Evolutionary conservation across 2,888 invertebrate species (phyloP).

Genomic region (Tupiocoris notatus): DNA sequence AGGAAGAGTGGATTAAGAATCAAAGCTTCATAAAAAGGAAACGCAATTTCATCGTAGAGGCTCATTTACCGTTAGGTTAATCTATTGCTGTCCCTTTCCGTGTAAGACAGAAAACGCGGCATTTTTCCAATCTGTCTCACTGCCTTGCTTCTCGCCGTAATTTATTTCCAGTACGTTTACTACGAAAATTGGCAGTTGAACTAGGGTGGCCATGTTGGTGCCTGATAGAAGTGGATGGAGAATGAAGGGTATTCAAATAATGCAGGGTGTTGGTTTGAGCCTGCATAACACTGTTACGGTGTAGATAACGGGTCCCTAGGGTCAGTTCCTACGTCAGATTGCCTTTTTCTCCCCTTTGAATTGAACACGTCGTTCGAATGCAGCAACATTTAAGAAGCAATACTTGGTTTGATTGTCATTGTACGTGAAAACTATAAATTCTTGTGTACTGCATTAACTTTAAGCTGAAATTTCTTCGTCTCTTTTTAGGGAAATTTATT

Average conservation of each 20-base stretch:
- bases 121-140: background rate
- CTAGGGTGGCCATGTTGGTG: background rate
- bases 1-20: too few relatives aligned
- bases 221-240: background rate
- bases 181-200: constrained; percentile 36
- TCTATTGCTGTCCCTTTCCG: background rate
- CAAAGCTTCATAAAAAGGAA: too few relatives aligned
- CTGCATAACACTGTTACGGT: background rate
- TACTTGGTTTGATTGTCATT: too few relatives aligned
- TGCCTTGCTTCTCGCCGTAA: background rate
- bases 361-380: too few relatives aligned
- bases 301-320: background rate
- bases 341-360: constrained; percentile 4
- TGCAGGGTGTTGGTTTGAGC: background rate
- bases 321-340: constrained; percentile 26
- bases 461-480: too few relatives aligned
- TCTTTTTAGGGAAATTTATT: too few relatives aligned
- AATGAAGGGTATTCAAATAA: constrained; percentile 27
- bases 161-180: constrained; percentile 39
- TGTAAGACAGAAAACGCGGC: background rate
- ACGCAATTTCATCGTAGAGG: too few relatives aligned
- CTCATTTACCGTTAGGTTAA: too few relatives aligned
- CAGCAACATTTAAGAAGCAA: too few relatives aligned
- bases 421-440: too few relatives aligned
- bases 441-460: too few relatives aligned